These are phyloP conservation scores for Trachops cirrhosus DNA, from an alignment of 2,797 vertebrate genomes.

Conservation along the genomic window DNA sequence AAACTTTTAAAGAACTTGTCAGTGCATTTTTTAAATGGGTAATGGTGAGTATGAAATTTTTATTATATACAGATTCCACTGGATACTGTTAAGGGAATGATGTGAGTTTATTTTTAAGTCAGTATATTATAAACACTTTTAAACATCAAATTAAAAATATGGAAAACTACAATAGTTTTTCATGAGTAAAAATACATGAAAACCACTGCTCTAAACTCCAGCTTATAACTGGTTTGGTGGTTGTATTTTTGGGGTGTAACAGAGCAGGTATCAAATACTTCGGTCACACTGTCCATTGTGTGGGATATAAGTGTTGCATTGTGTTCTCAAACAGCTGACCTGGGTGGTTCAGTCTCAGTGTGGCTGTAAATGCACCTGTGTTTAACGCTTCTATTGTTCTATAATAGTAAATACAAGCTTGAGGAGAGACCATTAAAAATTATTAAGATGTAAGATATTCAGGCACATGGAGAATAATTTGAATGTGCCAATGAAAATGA, in stretches of 20 bases:
- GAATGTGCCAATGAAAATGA: background rate
- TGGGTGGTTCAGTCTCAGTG: background rate
- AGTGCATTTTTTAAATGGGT: background rate
- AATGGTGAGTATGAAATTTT: background rate
- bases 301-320: too few relatives aligned
- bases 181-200: background rate
- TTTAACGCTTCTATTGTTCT: background rate
- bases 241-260: background rate
- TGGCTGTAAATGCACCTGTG: background rate
- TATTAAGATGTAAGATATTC: background rate
- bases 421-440: background rate
- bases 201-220: background rate
- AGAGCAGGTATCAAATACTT: too few relatives aligned
- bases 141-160: background rate
- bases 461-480: background rate
- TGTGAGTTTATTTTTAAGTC: background rate
- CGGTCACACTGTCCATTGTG: background rate
- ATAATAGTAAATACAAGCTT: background rate
- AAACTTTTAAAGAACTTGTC: background rate
- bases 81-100: background rate
- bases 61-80: background rate
- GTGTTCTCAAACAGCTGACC: too few relatives aligned
- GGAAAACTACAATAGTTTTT: background rate
- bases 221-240: background rate
- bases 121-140: background rate